phyloP scores from a whole-genome alignment of 2,797 vertebrate species.

The Telmatherina bonti region DNA sequence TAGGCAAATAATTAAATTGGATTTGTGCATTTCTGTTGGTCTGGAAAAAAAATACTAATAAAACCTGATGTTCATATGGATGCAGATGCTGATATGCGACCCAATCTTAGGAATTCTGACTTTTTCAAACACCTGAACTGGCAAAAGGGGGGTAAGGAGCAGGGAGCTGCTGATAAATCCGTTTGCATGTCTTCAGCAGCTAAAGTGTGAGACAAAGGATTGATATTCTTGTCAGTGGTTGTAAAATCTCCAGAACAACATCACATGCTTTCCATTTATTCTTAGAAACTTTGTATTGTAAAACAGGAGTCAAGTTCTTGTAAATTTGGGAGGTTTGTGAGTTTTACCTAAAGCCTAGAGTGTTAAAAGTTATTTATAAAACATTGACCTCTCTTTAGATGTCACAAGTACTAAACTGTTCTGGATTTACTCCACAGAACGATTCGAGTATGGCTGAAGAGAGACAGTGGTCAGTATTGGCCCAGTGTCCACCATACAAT shows the following conservation, averaged over 20 bases:
- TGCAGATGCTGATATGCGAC: too few species aligned
- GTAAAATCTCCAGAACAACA: not conserved
- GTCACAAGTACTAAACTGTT: not conserved
- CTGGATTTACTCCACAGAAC: constrained; percentile 81
- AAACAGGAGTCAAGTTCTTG: constrained; percentile 4
- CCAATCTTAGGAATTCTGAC: too few species aligned
- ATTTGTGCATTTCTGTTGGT: too few species aligned
- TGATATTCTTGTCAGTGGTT: not conserved
- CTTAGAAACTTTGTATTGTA: not conserved
- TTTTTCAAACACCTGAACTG: too few species aligned
- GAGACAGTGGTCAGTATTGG: constrained; percentile 98
- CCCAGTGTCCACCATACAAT: constrained; percentile 94
- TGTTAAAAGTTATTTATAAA: not conserved
- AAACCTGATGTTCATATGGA: too few species aligned
- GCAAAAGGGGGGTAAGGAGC: too few species aligned
- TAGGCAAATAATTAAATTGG: too few species aligned
- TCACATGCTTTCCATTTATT: not conserved
- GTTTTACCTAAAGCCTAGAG: not conserved
- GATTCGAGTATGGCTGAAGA: constrained; percentile 97
- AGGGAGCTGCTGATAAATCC: too few species aligned
- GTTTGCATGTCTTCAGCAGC: too few species aligned
- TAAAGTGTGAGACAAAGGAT: too few species aligned
- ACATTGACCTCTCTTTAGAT: not conserved
- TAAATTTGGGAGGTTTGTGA: not conserved
- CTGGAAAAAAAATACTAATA: too few species aligned